Percentiles rank a stretch among this genome's conserved stretches.
Evolutionary conservation across 2,797 vertebrate genomes (phyloP).

Genomic region (Myripristis jacobus): DNA sequence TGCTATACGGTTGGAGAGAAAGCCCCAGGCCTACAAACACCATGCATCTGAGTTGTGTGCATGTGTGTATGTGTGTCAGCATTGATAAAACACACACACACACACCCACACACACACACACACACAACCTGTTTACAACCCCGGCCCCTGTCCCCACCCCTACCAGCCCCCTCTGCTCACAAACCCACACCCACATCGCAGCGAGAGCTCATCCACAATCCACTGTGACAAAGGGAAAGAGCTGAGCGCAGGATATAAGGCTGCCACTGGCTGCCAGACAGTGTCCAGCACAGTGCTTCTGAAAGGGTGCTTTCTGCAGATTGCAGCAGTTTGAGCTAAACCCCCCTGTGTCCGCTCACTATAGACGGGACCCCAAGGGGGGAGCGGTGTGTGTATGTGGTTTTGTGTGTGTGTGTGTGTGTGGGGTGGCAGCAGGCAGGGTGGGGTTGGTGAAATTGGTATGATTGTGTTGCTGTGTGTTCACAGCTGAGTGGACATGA

Average conservation of each 20-base stretch:
- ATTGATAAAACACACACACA: constrained; percentile 28
- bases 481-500: constrained; percentile 43
- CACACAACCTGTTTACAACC: constrained; percentile 72
- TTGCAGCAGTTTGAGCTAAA: constrained; percentile 84
- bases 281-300: constrained; percentile 73
- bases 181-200: constrained; percentile 51
- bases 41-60: constrained; percentile 6
- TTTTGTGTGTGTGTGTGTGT: constrained; percentile 58
- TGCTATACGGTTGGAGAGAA: constrained; percentile 20
- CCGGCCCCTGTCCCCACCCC: constrained; percentile 50
- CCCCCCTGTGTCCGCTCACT: constrained; percentile 78
- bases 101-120: constrained; percentile 22
- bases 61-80: constrained; percentile 27
- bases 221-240: constrained; percentile 83
- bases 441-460: constrained; percentile 52
- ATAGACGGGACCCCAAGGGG: constrained; percentile 64
- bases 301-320: constrained; percentile 80
- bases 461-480: constrained; percentile 54
- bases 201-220: constrained; percentile 78
- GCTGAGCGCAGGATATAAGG: constrained; percentile 82
- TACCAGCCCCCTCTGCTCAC: constrained; percentile 46
- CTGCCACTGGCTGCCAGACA: constrained; percentile 72
- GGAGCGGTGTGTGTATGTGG: constrained; percentile 43
- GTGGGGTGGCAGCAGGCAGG: constrained; percentile 26
- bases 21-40: constrained; percentile 26